These are phyloP conservation scores for Pangasius macronema DNA, from an alignment of 2,797 vertebrate species.

Conservation along the genomic window DNA sequence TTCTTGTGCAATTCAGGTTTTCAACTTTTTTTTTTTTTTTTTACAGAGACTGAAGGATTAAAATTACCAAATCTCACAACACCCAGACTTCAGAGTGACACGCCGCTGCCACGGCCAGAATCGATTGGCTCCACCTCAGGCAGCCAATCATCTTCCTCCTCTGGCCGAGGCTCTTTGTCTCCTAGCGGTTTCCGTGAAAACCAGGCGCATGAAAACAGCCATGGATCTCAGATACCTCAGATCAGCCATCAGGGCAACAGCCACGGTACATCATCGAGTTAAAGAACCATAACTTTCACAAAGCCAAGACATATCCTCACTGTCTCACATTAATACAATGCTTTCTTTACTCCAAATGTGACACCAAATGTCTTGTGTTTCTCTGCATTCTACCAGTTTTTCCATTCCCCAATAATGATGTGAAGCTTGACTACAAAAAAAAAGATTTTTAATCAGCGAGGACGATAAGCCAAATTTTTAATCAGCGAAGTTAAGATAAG, in stretches of 20 bases:
- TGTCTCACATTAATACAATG: too few species aligned
- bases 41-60: constrained; percentile 61
- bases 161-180: constrained; percentile 78
- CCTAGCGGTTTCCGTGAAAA: constrained; percentile 63
- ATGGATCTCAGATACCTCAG: constrained; percentile 57
- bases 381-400: background rate
- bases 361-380: background rate
- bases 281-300: background rate
- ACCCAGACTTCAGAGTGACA: constrained; percentile 37
- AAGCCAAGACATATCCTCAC: background rate
- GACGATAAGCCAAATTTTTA: background rate
- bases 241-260: constrained; percentile 68
- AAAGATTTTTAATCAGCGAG: background rate
- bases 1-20: background rate
- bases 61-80: constrained; percentile 30
- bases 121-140: constrained; percentile 73
- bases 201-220: constrained; percentile 50
- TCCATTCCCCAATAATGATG: background rate
- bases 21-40: background rate
- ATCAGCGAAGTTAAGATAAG: background rate
- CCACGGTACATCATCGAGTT: constrained; percentile 29
- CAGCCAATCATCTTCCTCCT: constrained; percentile 77
- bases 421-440: background rate
- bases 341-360: background rate
- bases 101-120: constrained; percentile 65